Conservation (phyloP, 2,888 invertebrate genomes). For the Cephus pygmeus region DNA sequence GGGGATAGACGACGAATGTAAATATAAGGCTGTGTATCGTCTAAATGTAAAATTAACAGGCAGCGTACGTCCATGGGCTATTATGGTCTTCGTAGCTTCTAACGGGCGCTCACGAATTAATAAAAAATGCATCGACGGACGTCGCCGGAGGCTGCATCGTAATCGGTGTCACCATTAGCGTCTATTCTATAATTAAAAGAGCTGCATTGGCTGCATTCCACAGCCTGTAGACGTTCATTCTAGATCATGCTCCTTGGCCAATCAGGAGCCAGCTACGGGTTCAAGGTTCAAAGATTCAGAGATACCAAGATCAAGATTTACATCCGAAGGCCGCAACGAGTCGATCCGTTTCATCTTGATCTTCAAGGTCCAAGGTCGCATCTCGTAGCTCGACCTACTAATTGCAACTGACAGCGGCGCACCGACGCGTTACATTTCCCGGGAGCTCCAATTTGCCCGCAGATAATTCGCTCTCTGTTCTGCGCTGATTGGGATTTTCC, state of each 20-base stretch:
- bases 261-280: neutral
- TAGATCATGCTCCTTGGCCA: neutral
- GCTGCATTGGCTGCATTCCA: neutral
- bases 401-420: neutral
- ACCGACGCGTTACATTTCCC: no score
- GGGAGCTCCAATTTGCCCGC: no score
- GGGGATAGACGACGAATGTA: neutral
- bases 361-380: neutral
- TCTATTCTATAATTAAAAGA: neutral
- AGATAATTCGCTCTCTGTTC: neutral
- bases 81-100: neutral
- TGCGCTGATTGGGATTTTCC: neutral
- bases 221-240: neutral
- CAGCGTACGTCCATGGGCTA: no score
- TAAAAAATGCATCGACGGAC: neutral
- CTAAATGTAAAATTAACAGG: neutral
- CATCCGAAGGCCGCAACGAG: neutral
- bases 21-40: neutral
- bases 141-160: neutral
- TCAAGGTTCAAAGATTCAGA: neutral
- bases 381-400: neutral
- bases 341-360: neutral
- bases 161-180: slow-evolving; percentile 1
- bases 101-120: neutral
- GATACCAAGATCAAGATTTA: neutral